Evolutionary conservation across 1,140 invertebrate genomes (phyloP), one percentile per base, ranked within the genome.

Genomic region (Tetramorium simillimum): DNA sequence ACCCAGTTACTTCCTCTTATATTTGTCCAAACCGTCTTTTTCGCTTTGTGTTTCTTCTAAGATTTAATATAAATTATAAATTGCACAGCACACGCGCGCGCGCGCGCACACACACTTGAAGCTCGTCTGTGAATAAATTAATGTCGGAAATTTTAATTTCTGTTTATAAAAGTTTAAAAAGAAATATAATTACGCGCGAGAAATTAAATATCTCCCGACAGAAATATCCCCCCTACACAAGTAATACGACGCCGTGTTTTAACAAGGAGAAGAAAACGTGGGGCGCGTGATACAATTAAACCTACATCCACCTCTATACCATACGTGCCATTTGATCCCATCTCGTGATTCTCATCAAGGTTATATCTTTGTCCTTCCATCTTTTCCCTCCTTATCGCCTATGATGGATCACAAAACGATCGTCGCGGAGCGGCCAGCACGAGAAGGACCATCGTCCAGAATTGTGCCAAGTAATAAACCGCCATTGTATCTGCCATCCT

Each of bases 401-500:
- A 37, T 65, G 86, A 84, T 53, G 43, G 49, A 62, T 53, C 9
- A 58, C 37, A 33, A 51, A 77, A 43, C 40, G 37, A 72, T 53
- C 28, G 37, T 18, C 24, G 51, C 51, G 18, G 18, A 75, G 53
- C 5, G 51, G 18, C 65, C 5, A 56, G 14, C 65, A 43, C 28
- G 46, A 56, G 56, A 80, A 75, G 51, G 63, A 77, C 43, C 72
- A 51, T 37, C 37, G 51, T 87, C 56, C 72, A 80, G 67, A 86
- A 82, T 87, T 82, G 72, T 89, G 73, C 75, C 85, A 85, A 90
- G 88, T 88, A 88, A 90, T 90, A 91, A 89, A 86, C 72, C 56
- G 21, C 28, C 60, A 28, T 56, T 37, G 49, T 77, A 58, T 86
- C 87, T 63, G 56, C 37, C 72, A 69, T 82, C 49, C 69, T 53